phyloP scores from a whole-genome alignment of 2,888 invertebrate species.

The Chaitophorus viminalis region DNA sequence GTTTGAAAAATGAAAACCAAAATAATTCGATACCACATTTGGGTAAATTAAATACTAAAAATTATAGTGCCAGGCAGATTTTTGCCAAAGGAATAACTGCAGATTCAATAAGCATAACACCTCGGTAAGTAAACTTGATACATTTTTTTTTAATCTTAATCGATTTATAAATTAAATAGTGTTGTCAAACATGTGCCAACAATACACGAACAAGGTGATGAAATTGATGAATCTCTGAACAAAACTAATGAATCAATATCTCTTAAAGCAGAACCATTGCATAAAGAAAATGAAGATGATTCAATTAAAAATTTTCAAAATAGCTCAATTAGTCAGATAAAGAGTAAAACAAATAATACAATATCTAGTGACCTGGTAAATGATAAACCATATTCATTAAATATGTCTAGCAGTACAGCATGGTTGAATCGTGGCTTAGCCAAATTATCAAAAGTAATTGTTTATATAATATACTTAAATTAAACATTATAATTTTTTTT shows the following conservation, averaged over 20 bases:
- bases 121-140: conserved; percentile 17
- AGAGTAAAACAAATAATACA: background rate
- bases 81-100: conserved; percentile 28
- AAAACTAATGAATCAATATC: conserved; percentile 36
- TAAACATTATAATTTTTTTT: background rate
- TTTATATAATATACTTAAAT: background rate
- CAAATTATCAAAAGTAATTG: conserved; percentile 18
- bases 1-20: conserved; percentile 22
- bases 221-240: conserved; percentile 12
- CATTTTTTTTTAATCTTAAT: background rate
- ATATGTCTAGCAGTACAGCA: background rate
- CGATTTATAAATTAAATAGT: conserved; percentile 3
- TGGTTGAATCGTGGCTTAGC: background rate
- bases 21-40: background rate
- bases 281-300: background rate
- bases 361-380: background rate
- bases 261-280: conserved; percentile 1
- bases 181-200: background rate
- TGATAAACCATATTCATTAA: conserved; percentile 12
- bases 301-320: background rate
- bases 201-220: conserved; percentile 30
- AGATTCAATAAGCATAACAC: conserved; percentile 30
- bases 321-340: background rate
- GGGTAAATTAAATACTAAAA: conserved; percentile 24
- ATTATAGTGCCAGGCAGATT: background rate